Evolutionary conservation across 2,888 invertebrate species (phyloP), one percentile per base, ranked within the genome.

Genomic region (Ephialtes manifestator): DNA sequence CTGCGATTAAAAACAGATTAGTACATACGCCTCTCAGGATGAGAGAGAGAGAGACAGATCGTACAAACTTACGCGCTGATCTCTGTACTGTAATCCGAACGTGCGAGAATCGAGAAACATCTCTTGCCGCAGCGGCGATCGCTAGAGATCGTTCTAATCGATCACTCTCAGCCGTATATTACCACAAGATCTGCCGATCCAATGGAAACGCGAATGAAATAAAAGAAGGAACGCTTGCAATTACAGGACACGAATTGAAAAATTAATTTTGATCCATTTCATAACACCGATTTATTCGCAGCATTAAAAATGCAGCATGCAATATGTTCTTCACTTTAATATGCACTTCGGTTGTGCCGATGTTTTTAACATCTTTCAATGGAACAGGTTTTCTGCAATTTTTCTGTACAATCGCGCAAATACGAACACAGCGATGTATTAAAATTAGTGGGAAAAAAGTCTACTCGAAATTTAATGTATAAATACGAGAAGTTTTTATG

Each of bases 1-100:
- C 81, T 63, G 85, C 79, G 85, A 85, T 85, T 85, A 85, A 85
- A 85, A 85, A 85, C 82, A 85, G 85, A 85, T 85, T 85, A 85
- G 85, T 85, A 85, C 84, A 70, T 81, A 79, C 85, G 82, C 79
- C 82, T 85, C 71, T 48, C 81, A 65, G 63, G 51, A 35, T 60
- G 43, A n/a, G 65, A 46, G 70, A 53, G 58, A 65, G 70, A 65
- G 79, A 83, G 28, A 11, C n/a, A 74, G 75, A 83, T 71, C 55
- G 55, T 28, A 67, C 53, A 35, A 51, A 53, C 80, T 60, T 65
- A 55, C 46, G 13, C 48, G 53, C 53, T 39, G 80, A 84, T 84
- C 77, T 55, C 51, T 74, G 78, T 46, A 65, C 58, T 74, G 77
- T 68, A 78, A 78, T 78, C 60, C 83, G 51, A 60, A 72, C 53